These are phyloP conservation scores for Natator depressus DNA, from an alignment of 2,113 vertebrate species.

Conservation along the genomic window DNA sequence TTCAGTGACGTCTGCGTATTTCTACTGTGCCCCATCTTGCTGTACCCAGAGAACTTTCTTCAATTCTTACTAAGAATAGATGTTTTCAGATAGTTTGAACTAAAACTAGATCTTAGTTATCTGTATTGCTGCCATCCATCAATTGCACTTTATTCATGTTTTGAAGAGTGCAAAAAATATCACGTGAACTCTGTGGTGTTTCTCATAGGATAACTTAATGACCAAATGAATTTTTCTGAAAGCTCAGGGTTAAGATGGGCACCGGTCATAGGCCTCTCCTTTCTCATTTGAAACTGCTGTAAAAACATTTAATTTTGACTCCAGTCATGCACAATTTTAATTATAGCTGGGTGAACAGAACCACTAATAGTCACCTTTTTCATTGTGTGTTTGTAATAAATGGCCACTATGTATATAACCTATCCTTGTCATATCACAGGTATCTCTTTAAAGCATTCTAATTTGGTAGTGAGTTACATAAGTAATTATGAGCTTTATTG, in stretches of 20 bases:
- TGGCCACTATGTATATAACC: fast-evolving
- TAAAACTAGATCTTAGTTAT: background rate
- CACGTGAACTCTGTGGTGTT: fast-evolving
- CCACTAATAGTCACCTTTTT: fast-evolving
- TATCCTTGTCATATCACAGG: fast-evolving
- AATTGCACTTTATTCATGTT: background rate
- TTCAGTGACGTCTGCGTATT: background rate
- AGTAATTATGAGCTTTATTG: background rate
- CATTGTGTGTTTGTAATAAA: fast-evolving
- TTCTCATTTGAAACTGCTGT: background rate
- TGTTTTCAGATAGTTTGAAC: background rate
- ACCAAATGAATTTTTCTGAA: background rate
- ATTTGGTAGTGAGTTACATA: fast-evolving
- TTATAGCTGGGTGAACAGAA: fast-evolving
- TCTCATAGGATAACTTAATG: background rate
- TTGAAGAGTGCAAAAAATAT: fast-evolving
- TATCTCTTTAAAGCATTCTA: fast-evolving
- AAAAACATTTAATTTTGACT: background rate
- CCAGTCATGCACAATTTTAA: background rate
- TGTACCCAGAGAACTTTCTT: background rate
- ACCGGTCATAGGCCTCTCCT: background rate
- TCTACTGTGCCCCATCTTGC: background rate
- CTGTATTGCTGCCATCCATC: background rate
- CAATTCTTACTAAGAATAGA: background rate
- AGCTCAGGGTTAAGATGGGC: fast-evolving